Base-by-base conservation (phyloP, 2,888 invertebrate genomes). In the Athalia rosae region DNA sequence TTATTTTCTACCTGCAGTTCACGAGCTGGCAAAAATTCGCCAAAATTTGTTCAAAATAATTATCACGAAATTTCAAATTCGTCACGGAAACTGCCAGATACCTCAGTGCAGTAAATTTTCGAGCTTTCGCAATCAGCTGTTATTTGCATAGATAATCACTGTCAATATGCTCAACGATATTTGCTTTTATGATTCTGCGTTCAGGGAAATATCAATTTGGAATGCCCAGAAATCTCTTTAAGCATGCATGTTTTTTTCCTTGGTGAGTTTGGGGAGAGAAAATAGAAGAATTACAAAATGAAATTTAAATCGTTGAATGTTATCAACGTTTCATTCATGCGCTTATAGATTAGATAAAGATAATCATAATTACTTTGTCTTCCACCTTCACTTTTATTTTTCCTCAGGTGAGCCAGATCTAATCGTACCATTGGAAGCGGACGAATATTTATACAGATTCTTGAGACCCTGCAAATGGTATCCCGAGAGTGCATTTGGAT, bases 381-480 rank as follows among this genome's bases (percentile, higher is more conserved):
- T 28, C 2, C 28, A 28, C 28, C 28, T 28, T 2, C 1, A 28
- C 28, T 28, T 28, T 0, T 28, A 28, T 61, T 78, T 69, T 56
- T 80, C 92, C 92, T 48, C 89, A 95, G 95, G 89, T 74, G 95
- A 95, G 83, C 90, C 92, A 59, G 89, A 92, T 53, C 89, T 95
- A 0, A 87, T 91, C 50, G 90, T 95, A 74, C 95, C 95, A 0
- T 83, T 92, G n/a, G 93, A 95, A 73, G 93, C 93, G 79, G 95
- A 95, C 84, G 93, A 93, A 3, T 97, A 93, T 85, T 91, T 96
- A 64, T 90, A 93, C 79, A 94, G 95, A 89, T 98, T 97, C 87
- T 91, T 98, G 64, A 92, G 98, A 78, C 97, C 97, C 0, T 94
- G 95, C 86, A 96, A 97, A 90, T 98, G 95, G 90, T 96, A 97